Base-by-base conservation (phyloP, 2,888 invertebrate genomes). In the Phymatocera aterrima region DNA sequence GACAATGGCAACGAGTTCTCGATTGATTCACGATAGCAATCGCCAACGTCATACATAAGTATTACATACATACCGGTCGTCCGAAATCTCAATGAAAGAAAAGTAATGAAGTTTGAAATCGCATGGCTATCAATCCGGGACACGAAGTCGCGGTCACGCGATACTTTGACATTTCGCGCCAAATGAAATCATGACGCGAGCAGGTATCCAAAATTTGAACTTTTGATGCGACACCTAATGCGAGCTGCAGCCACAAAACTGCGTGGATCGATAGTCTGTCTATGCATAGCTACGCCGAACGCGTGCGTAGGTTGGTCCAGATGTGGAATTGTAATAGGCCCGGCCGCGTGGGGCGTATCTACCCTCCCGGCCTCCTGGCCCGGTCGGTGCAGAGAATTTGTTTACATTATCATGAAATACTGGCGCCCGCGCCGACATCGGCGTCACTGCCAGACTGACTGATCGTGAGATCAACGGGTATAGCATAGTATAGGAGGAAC, bases 301-400 rank as follows among this genome's bases (percentile, higher is more conserved):
- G n/a, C 34, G 43, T 51, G 75, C 57, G 75, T 54, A 24, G 75
- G 54, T 15, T 37, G 57, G 57, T 57, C 75, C 75, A 75, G 75
- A 75, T 75, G 75, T 72, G 37, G 75, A 43, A 75, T 75, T 60
- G 57, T 75, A n/a, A n/a, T n/a, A n/a, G n/a, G n/a, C n/a, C n/a
- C n/a, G n/a, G n/a, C 75, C 37, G 75, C 31, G 40, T 75, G 75
- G 60, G 75, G 75, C 75, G 75, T 75, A 40, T 15, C 57, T 15
- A 31, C 54, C 57, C 57, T 54, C 57, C 40, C 24, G 57, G 34
- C 75, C 75, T 57, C 75, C 75, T 57, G 75, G 75, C 75, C 75
- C 40, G 75, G 75, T 57, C 60, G 40, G 75, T 75, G 40, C 46
- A 21, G 31, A 75, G 57, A 60, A 75, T 75, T 54, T 75, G 57